phyloP scores from a whole-genome alignment of 2,888 invertebrate genomes.

The Acrobasis consociella region DNA sequence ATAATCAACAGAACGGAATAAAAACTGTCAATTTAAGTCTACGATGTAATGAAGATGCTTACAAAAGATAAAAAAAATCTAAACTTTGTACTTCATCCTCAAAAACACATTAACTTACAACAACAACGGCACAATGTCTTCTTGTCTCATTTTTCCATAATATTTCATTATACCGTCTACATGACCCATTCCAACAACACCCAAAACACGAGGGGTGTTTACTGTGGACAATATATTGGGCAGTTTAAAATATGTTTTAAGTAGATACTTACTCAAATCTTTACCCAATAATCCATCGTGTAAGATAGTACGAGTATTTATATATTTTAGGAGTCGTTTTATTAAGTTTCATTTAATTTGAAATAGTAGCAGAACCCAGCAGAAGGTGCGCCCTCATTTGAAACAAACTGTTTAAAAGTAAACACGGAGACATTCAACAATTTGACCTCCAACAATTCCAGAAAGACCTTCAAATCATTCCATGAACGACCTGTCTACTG shows the following conservation, averaged over 20 bases:
- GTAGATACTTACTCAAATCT: too few relatives aligned
- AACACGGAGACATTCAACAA: too few relatives aligned
- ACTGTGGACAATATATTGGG: slow-evolving; percentile 40
- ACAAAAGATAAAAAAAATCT: background rate
- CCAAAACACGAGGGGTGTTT: slow-evolving; percentile 89
- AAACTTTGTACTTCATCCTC: background rate
- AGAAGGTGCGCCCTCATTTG: too few relatives aligned
- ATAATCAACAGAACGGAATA: background rate
- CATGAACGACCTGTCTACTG: too few relatives aligned
- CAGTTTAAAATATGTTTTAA: background rate
- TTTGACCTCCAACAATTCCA: too few relatives aligned
- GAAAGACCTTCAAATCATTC: too few relatives aligned
- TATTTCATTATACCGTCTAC: slow-evolving; percentile 90
- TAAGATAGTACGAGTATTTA: too few relatives aligned
- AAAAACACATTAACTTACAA: slow-evolving; percentile 56
- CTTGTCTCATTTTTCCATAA: slow-evolving; percentile 71
- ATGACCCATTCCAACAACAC: slow-evolving; percentile 98
- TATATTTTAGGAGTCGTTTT: too few relatives aligned
- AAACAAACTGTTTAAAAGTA: too few relatives aligned
- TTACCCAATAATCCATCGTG: too few relatives aligned
- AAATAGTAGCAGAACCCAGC: too few relatives aligned
- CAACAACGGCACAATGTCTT: slow-evolving; percentile 71
- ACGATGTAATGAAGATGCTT: background rate
- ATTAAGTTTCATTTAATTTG: too few relatives aligned
- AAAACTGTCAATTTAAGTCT: background rate